Percentiles rank a stretch among this genome's conserved stretches.
Conservation (phyloP, 1,140 invertebrate genomes). For the Piezodorus guildinii region DNA sequence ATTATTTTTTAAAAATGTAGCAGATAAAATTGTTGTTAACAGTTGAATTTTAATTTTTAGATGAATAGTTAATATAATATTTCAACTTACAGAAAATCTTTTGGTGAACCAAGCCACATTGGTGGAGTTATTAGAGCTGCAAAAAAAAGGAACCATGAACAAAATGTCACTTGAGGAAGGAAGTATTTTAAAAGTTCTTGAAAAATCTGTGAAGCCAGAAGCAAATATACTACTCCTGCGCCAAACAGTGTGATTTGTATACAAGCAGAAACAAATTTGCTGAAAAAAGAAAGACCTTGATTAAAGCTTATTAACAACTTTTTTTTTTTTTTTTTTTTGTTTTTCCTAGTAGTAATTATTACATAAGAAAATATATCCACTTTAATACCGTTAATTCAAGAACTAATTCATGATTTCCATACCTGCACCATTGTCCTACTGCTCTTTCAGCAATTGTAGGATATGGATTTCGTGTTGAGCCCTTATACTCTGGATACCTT, state of each 20-base stretch:
- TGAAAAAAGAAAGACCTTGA: constrained; percentile 22
- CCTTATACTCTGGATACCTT: constrained; percentile 46
- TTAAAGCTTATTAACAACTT: no score
- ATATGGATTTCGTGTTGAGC: constrained; percentile 50
- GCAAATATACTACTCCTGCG: constrained; percentile 52
- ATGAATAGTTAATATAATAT: background rate
- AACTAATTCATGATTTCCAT: constrained; percentile 7
- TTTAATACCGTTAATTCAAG: background rate
- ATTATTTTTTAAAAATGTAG: background rate
- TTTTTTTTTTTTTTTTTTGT: no score
- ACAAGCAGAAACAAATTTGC: constrained; percentile 38
- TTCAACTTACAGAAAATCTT: constrained; percentile 52
- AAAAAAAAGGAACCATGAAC: constrained; percentile 52
- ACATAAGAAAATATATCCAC: background rate
- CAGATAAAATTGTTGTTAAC: no score
- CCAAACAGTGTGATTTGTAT: constrained; percentile 56
- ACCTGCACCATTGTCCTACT: constrained; percentile 49
- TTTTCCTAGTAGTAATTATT: background rate
- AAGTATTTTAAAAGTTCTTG: constrained; percentile 41
- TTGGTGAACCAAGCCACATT: constrained; percentile 57
- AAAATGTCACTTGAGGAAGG: constrained; percentile 39
- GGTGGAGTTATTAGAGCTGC: constrained; percentile 46
- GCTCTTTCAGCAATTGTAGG: constrained; percentile 50
- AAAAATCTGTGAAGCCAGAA: constrained; percentile 52
- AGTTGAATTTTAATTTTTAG: background rate